These are phyloP conservation scores for Brachyrhaphis roseni DNA, from an alignment of 2,797 vertebrate species.

Conservation along the genomic window DNA sequence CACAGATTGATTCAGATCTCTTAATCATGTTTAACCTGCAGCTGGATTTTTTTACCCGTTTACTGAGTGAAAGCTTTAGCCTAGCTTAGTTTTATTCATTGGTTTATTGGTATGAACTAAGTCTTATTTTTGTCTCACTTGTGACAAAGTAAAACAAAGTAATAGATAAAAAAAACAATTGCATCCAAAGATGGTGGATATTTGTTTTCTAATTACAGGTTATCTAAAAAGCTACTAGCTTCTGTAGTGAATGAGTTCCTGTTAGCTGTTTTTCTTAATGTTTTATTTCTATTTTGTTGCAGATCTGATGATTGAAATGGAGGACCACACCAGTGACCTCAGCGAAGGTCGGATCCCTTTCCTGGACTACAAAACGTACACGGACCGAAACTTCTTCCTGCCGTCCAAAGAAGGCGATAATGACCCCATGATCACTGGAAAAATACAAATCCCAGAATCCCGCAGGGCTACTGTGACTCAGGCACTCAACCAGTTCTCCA, in stretches of 20 bases:
- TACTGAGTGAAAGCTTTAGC: not conserved
- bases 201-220: not conserved
- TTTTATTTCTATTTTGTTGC: constrained; percentile 2
- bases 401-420: constrained; percentile 92
- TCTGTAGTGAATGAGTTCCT: not conserved
- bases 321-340: constrained; percentile 94
- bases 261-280: not conserved
- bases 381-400: constrained; percentile 94
- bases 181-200: not conserved
- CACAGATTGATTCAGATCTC: no score
- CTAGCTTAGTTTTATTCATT: not conserved
- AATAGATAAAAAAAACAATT: not conserved
- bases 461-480: constrained; percentile 86
- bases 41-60: no score
- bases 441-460: constrained; percentile 89
- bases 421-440: constrained; percentile 93
- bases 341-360: constrained; percentile 94
- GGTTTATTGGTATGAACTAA: not conserved
- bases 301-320: constrained; percentile 99
- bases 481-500: constrained; percentile 96
- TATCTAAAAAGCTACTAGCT: not conserved
- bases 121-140: not conserved
- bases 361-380: constrained; percentile 96
- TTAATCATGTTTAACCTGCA: no score
- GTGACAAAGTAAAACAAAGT: not conserved